Percentiles rank a stretch among this genome's conserved stretches.
These are phyloP conservation scores for Apostichopus californicus DNA, from an alignment of 35 echinoderm and acorn worm species.

Conservation along the genomic window DNA sequence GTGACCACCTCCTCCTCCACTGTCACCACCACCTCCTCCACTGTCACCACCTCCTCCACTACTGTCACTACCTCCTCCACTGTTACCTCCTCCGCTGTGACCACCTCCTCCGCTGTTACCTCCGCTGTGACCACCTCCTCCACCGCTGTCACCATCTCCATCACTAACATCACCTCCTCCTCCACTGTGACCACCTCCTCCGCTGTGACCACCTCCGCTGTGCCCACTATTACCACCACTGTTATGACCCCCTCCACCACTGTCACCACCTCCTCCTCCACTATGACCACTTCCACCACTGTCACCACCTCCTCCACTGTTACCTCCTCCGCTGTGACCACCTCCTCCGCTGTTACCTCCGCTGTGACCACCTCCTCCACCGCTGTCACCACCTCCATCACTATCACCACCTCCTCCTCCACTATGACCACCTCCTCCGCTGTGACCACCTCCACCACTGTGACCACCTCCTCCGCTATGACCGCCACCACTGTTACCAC, in stretches of 20 bases:
- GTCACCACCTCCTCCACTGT: background rate
- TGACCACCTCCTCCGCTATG: too few relatives aligned
- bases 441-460: too few relatives aligned
- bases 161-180: background rate
- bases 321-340: background rate
- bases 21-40: background rate
- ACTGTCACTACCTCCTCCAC: background rate
- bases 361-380: conserved; percentile 1
- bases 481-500: too few relatives aligned
- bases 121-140: background rate
- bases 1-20: background rate
- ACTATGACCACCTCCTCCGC: too few relatives aligned
- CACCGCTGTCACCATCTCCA: background rate
- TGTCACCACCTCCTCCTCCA: background rate
- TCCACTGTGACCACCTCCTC: background rate
- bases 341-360: background rate
- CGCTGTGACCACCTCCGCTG: background rate
- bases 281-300: background rate
- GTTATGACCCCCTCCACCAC: background rate
- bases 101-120: background rate
- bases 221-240: background rate
- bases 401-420: too few relatives aligned
- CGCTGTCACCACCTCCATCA: too few relatives aligned
- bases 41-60: background rate
- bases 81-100: background rate